Evolutionary conservation across 2,113 vertebrate genomes (phyloP).

Genomic region (Donacobius atricapilla): DNA sequence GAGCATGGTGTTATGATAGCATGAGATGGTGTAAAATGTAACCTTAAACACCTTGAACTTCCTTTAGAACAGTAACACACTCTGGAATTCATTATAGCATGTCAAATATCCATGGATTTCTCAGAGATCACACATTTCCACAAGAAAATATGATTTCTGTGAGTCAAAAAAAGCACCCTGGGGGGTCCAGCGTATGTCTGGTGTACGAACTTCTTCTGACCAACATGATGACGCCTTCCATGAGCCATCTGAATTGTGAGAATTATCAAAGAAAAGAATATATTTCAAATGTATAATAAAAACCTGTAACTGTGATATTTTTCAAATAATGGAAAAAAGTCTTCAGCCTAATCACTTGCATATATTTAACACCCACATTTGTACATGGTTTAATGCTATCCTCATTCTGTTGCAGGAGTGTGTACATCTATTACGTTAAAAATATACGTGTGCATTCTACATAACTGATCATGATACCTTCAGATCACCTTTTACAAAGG

Average conservation of each 20-base stretch:
- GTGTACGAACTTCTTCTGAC: background rate
- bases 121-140: background rate
- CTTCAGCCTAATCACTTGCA: background rate
- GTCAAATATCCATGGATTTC: background rate
- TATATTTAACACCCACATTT: background rate
- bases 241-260: background rate
- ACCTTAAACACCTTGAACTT: background rate
- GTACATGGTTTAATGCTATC: background rate
- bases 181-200: background rate
- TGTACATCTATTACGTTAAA: background rate
- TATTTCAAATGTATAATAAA: background rate
- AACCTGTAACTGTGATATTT: background rate
- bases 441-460: background rate
- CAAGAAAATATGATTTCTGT: background rate
- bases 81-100: background rate
- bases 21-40: background rate
- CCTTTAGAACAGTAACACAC: background rate
- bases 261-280: background rate
- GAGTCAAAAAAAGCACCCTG: background rate
- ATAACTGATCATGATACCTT: background rate
- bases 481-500: background rate
- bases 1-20: background rate
- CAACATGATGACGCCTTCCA: background rate
- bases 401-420: background rate
- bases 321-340: background rate